A percentile compares a stretch with the other conserved stretches of the same genome.
Conservation (phyloP, 23 tunicate species). For the Styela clava region DNA sequence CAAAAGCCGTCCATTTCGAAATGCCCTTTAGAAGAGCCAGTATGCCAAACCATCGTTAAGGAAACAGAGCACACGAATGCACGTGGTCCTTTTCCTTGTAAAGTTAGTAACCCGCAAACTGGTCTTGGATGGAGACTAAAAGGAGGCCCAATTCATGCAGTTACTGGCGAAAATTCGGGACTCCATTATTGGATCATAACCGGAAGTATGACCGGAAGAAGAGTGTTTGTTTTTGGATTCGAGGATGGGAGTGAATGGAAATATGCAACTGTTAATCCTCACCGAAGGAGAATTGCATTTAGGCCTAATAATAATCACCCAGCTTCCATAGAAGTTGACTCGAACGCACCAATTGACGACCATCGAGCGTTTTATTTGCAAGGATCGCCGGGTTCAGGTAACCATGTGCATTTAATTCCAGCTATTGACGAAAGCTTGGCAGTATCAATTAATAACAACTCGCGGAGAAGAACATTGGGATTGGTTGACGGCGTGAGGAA, state of each 20-base stretch:
- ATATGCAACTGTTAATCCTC: slow-evolving; percentile 9
- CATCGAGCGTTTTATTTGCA: neutral
- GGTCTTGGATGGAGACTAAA: slow-evolving; percentile 4
- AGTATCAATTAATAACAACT: neutral
- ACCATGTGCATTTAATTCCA: neutral
- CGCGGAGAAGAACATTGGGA: neutral
- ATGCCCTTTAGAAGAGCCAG: neutral
- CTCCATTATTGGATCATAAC: slow-evolving; percentile 15
- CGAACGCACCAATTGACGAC: neutral
- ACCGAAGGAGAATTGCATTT: neutral
- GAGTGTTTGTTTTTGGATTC: slow-evolving; percentile 11
- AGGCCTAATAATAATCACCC: neutral
- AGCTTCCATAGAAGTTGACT: neutral
- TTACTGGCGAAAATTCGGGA: neutral
- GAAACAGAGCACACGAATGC: neutral
- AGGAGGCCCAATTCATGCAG: neutral
- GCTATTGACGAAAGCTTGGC: neutral
- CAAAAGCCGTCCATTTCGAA: neutral
- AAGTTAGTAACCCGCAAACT: neutral
- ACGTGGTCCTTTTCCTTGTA: slow-evolving; percentile 8
- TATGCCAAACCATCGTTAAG: neutral
- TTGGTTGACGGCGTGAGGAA: neutral
- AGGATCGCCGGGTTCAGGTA: neutral
- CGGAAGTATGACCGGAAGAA: neutral
- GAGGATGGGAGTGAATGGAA: neutral